Conservation (phyloP, 2,113 vertebrate genomes). For the Hirundichthys speculiger region DNA sequence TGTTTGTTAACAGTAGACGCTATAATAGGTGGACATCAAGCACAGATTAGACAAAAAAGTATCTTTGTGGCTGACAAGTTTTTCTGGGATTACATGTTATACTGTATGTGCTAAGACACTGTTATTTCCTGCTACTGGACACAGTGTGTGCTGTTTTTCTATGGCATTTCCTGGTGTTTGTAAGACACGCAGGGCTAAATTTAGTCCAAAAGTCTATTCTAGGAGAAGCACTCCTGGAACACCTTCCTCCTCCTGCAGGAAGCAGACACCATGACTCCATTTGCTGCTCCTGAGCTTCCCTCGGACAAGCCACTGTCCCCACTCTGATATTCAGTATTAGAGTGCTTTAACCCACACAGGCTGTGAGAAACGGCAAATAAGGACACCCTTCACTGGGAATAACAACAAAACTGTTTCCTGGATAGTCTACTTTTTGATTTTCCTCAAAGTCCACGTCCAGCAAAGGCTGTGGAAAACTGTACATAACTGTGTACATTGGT, state of each 20-base stretch:
- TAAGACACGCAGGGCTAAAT: constrained; percentile 60
- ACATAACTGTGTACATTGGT: neutral
- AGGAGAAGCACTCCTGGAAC: constrained; percentile 64
- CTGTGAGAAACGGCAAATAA: constrained; percentile 63
- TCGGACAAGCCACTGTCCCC: constrained; percentile 50
- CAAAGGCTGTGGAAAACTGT: neutral
- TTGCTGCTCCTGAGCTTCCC: constrained; percentile 56
- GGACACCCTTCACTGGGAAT: constrained; percentile 11
- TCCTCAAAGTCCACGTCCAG: constrained; percentile 6
- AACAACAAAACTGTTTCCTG: constrained; percentile 21
- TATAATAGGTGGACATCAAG: constrained; percentile 23
- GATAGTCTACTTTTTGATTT: constrained; percentile 2
- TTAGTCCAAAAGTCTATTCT: constrained; percentile 74
- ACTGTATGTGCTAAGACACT: constrained; percentile 25
- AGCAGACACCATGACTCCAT: constrained; percentile 84
- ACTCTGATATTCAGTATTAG: constrained; percentile 25
- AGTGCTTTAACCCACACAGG: constrained; percentile 37
- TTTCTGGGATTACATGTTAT: constrained; percentile 7
- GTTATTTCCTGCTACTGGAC: constrained; percentile 47
- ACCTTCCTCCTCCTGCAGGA: constrained; percentile 83
- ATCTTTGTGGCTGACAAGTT: constrained; percentile 3
- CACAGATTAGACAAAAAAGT: neutral
- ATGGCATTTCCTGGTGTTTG: constrained; percentile 65
- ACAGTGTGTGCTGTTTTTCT: constrained; percentile 41
- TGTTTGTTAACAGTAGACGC: constrained; percentile 39